phyloP scores from a whole-genome alignment of 2,113 vertebrate species.

The Thamnophis sirtalis region DNA sequence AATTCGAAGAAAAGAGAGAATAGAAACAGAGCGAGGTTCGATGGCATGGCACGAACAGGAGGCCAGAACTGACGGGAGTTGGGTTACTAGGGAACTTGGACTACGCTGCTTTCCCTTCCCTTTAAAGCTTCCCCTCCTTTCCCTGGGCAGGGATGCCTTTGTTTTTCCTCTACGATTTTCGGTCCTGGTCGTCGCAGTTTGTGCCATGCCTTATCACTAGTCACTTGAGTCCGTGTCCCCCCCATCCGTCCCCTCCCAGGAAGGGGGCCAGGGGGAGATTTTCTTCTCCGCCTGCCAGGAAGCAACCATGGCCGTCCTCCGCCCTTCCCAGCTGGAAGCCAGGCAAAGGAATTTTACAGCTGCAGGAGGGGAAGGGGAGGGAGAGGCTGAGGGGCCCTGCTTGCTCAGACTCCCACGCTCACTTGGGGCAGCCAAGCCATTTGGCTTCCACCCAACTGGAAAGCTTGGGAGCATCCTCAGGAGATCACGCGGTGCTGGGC shows the following conservation, averaged over 20 bases:
- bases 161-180: not conserved
- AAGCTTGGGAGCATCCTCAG: not conserved
- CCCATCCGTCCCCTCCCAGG: not conserved
- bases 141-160: not conserved
- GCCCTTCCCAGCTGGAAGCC: slow-evolving; percentile 29
- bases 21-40: not conserved
- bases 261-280: not conserved
- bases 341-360: slow-evolving; percentile 31
- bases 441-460: not conserved
- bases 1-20: not conserved
- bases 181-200: not conserved
- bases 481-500: not conserved
- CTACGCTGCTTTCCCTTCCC: not conserved
- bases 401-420: slow-evolving; percentile 20
- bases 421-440: not conserved
- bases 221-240: not conserved
- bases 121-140: not conserved
- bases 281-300: slow-evolving; percentile 14
- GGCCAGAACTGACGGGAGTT: not conserved
- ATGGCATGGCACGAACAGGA: not conserved
- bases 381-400: not conserved
- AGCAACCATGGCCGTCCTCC: slow-evolving; percentile 1
- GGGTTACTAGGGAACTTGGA: not conserved
- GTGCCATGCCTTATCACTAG: not conserved
- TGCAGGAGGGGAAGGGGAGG: slow-evolving; percentile 3